Conservation (phyloP, 2,113 vertebrate species). For the Rousettus leschenaultii region DNA sequence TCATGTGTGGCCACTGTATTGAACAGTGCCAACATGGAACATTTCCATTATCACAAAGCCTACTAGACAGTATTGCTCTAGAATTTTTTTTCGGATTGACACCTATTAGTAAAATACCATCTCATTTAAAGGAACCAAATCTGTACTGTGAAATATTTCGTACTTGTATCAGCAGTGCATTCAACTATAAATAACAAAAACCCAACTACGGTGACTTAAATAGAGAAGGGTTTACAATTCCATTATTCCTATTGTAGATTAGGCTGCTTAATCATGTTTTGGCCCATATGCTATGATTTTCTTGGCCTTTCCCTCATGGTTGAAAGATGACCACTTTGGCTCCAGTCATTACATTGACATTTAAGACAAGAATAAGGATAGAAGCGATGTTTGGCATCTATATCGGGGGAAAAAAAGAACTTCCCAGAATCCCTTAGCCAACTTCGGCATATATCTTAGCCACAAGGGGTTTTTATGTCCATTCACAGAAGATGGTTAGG, state of each 20-base stretch:
- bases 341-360: neutral
- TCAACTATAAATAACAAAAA: neutral
- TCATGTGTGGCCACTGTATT: neutral
- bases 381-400: neutral
- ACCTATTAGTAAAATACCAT: neutral
- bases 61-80: neutral
- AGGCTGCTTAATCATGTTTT: neutral
- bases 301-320: neutral
- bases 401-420: neutral
- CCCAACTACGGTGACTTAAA: neutral
- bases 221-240: neutral
- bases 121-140: conserved; percentile 12
- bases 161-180: neutral
- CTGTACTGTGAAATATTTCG: neutral
- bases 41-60: neutral
- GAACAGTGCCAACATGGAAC: neutral
- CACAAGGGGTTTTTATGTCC: neutral
- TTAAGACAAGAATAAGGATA: neutral
- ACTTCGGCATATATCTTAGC: neutral
- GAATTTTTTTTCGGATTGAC: neutral
- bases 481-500: neutral
- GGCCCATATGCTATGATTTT: neutral
- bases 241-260: neutral
- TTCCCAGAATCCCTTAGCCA: neutral
- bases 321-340: neutral